Base-by-base conservation (phyloP, 2,888 invertebrate species). In the Spisula solida region DNA sequence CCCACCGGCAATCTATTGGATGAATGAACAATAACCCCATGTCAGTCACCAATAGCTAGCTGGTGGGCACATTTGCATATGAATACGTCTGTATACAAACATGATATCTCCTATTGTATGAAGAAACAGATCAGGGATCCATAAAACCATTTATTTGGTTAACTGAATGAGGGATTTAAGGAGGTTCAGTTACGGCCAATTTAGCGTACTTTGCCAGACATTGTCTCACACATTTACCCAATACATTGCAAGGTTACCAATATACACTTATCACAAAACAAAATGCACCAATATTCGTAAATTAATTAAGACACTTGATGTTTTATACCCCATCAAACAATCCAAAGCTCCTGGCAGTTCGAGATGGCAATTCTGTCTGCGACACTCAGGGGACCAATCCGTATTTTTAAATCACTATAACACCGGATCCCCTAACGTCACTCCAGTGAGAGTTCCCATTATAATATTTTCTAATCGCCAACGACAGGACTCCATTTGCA, bases 401-500 rank as follows among this genome's bases (percentile, higher is more conserved):
- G 86, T 82, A 81, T 83, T 83, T 83, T 82, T 78, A 55, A 81
- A 81, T 78, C 82, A 85, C 85, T 70, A 88, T 88, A 85, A 85
- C 56, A 41, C 48, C 20, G n/a, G 41, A n/a, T 16, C 82, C 88
- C 88, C 88, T 51, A 41, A 29, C 51, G 87, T 56, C 82, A 48
- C 78, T 41, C 88, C 48, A 25, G 31, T 34, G 87, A 82, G 75
- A 48, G 78, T 55, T 55, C 82, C 78, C 56, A 82, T 88, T 88
- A 88, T 86, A 86, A 87, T 86, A 83, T 70, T 81, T 81, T 81
- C 88, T 81, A 81, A 90, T 84, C 66, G 56, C 85, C 70, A 86
- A 86, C 90, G 91, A 88, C 91, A 88, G 82, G 78, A 86, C 85
- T 87, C 90, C 92, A 87, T 90, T 90, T 89, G 85, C 48, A 88